phyloP scores from a whole-genome alignment of 2,113 vertebrate genomes.

The Eidolon helvum region DNA sequence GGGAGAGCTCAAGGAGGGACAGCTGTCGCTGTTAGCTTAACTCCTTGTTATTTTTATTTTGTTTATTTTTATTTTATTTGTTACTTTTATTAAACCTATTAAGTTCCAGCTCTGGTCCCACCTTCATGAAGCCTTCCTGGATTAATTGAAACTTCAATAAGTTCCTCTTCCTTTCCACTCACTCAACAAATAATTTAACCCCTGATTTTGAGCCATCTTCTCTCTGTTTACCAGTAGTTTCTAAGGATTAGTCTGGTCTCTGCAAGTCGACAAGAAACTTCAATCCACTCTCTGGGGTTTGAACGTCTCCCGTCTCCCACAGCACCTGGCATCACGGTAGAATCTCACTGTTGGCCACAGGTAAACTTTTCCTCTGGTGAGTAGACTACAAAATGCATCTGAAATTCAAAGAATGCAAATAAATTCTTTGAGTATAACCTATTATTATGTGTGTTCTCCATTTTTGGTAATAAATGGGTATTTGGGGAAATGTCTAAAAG shows the following conservation, averaged over 20 bases:
- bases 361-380: neutral
- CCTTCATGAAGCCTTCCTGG: neutral
- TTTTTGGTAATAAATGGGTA: neutral
- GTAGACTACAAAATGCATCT: neutral
- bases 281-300: rapidly evolving
- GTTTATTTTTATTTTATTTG: neutral
- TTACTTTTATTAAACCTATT: neutral
- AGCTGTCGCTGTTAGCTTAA: rapidly evolving
- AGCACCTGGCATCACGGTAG: rapidly evolving
- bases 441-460: neutral
- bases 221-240: neutral
- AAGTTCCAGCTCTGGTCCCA: neutral
- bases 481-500: neutral
- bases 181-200: neutral
- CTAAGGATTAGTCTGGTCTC: neutral
- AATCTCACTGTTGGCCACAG: neutral
- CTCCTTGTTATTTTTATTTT: neutral
- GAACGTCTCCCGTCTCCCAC: rapidly evolving
- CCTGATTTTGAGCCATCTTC: neutral
- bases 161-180: neutral
- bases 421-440: neutral
- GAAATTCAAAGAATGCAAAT: neutral
- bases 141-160: neutral
- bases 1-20: too few relatives aligned
- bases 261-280: neutral